These are phyloP conservation scores for Gerris lacustris DNA, from an alignment of 2,888 invertebrate genomes.

Conservation along the genomic window DNA sequence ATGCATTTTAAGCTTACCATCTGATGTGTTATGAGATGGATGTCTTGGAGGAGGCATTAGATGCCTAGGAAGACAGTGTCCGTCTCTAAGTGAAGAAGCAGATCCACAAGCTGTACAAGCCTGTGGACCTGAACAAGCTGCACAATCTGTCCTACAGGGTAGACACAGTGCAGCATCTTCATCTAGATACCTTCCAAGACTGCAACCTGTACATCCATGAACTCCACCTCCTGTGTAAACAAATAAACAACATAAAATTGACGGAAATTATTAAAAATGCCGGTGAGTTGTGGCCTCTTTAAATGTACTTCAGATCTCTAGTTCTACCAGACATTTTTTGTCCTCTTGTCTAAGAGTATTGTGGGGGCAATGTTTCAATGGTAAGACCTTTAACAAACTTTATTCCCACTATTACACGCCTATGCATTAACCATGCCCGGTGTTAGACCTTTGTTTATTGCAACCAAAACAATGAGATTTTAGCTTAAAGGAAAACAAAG, in stretches of 20 bases:
- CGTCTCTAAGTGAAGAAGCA: neutral
- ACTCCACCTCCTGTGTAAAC: neutral
- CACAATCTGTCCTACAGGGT: neutral
- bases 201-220: neutral
- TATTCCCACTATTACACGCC: too few species aligned
- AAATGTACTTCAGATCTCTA: too few species aligned
- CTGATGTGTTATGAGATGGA: neutral
- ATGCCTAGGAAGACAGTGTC: neutral
- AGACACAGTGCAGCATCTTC: slow-evolving; percentile 8
- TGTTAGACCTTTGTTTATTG: too few species aligned
- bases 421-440: too few species aligned
- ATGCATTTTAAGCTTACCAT: neutral
- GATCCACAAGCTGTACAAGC: neutral
- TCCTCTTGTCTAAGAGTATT: too few species aligned
- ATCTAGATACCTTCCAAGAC: neutral
- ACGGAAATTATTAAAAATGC: too few species aligned
- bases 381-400: too few species aligned
- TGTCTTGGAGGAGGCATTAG: neutral
- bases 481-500: too few species aligned
- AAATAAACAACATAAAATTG: neutral
- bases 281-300: too few species aligned
- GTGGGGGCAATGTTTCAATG: too few species aligned
- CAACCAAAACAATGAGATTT: too few species aligned
- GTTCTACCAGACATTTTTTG: too few species aligned
- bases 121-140: slow-evolving; percentile 1